Percentiles rank a stretch among this genome's conserved stretches.
These are phyloP conservation scores for Epinephelus fuscoguttatus DNA, from an alignment of 2,113 vertebrate species.

Conservation along the genomic window DNA sequence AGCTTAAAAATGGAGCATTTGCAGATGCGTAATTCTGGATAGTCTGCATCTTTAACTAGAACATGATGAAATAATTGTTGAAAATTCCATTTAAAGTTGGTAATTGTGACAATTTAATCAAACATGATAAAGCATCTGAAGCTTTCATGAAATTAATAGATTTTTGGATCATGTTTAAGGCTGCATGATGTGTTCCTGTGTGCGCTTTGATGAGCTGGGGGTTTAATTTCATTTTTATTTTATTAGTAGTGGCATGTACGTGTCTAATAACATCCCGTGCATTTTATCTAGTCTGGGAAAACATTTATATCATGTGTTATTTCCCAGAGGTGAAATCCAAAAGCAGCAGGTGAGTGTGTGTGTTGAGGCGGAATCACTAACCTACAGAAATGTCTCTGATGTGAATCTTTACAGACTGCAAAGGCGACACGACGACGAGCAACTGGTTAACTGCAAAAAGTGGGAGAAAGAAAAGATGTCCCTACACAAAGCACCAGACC, in stretches of 20 bases:
- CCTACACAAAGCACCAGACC: slow-evolving; percentile 99
- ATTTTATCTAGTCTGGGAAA: slow-evolving; percentile 45
- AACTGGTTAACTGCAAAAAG: slow-evolving; percentile 99
- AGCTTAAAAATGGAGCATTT: slow-evolving; percentile 2
- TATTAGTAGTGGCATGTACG: slow-evolving; percentile 33
- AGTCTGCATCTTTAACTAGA: background rate
- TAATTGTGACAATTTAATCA: background rate
- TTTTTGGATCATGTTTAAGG: background rate
- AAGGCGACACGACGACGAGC: slow-evolving; percentile 92
- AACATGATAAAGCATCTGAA: slow-evolving; percentile 1
- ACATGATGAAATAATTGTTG: background rate
- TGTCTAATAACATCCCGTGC: slow-evolving; percentile 51
- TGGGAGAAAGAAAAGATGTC: slow-evolving; percentile 98
- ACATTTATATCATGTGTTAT: slow-evolving; percentile 56
- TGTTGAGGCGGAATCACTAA: background rate
- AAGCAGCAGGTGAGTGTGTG: slow-evolving; percentile 44
- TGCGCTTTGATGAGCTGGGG: slow-evolving; percentile 34
- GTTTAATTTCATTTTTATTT: slow-evolving; percentile 53
- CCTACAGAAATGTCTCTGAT: slow-evolving; percentile 30
- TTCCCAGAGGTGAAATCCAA: slow-evolving; percentile 66
- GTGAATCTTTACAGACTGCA: slow-evolving; percentile 90
- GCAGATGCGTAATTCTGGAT: background rate
- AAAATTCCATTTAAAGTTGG: background rate
- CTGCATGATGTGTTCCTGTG: background rate
- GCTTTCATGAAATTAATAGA: background rate